Evolutionary conservation across 2,888 invertebrate species (phyloP).

Genomic region (Desoria tigrina): DNA sequence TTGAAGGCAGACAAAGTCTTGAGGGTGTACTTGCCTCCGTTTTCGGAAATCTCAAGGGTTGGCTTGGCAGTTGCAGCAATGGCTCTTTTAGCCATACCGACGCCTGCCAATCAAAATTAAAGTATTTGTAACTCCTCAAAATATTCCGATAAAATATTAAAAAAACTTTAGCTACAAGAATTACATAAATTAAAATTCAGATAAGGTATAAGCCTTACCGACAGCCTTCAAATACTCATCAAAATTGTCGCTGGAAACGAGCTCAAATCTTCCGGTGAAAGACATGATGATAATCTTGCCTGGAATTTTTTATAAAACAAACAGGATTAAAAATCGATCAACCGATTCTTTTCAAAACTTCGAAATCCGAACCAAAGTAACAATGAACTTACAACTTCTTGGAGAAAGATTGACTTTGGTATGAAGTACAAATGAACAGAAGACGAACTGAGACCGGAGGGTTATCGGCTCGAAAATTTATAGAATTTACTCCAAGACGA

Average conservation of each 20-base stretch:
- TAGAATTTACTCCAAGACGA: too few relatives aligned
- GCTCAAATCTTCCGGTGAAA: constrained; percentile 74
- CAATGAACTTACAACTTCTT: too few relatives aligned
- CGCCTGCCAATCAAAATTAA: constrained; percentile 17
- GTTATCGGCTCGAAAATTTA: too few relatives aligned
- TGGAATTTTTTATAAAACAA: constrained; percentile 10
- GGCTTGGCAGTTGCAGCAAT: constrained; percentile 30
- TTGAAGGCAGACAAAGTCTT: constrained; percentile 36
- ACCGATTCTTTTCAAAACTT: too few relatives aligned
- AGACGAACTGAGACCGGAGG: background rate
- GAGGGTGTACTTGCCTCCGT: constrained; percentile 26
- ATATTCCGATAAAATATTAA: background rate
- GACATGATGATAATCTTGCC: constrained; percentile 39
- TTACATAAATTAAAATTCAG: too few relatives aligned
- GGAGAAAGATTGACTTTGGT: too few relatives aligned
- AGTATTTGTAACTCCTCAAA: background rate
- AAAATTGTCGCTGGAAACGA: constrained; percentile 77
- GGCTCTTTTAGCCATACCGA: constrained; percentile 26
- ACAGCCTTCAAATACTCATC: constrained; percentile 76
- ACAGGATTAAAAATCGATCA: too few relatives aligned
- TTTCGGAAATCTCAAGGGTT: constrained; percentile 26
- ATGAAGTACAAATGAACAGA: background rate
- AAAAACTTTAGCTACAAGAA: too few relatives aligned
- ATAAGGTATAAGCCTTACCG: too few relatives aligned
- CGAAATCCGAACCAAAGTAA: background rate